Base-by-base conservation (phyloP, 1,140 invertebrate species). In the Watersipora subatra region DNA sequence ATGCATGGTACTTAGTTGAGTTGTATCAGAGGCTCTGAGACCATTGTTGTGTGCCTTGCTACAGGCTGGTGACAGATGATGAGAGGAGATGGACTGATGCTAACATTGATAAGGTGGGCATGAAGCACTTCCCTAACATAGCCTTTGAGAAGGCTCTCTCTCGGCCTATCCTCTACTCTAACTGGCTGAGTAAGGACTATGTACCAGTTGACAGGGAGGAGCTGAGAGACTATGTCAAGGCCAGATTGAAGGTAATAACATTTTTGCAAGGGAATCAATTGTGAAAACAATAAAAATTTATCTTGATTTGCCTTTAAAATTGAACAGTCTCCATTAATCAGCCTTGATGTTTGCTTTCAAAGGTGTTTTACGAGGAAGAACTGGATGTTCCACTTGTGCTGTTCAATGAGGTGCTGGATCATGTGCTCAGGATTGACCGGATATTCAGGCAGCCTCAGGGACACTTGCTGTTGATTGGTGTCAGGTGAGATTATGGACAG, bases 321-420 rank as follows among this genome's bases (percentile, higher is more conserved):
- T 55, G 46, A 55, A 15, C n/a, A n/a, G 46, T 15, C 46, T 55
- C n/a, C 46, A 55, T 15, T 55, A 15, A 55, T 15, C 46, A 15
- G 46, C n/a, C 46, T n/a, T n/a, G n/a, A n/a, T n/a, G n/a, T n/a
- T n/a, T n/a, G n/a, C n/a, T n/a, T n/a, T 64, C 71, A 1, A 72
- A 88, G 86, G 89, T 95, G n/a, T 99, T 99, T 82, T 99, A 99
- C 75, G 97, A 99, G 82, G 97, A 99, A 84, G 96, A 99, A 78
- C 79, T 99, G 29, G 97, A 99, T 81, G 96, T 99, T 2, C 94
- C 91, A 0, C 82, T 99, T 1, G 97, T 99, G 28, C 82, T 99
- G 1, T 99, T 99, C 80, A 94, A 99, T 79, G 95, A 99, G 83
- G 95, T 99, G 34, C 79, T 99, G 12, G 97, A 99, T 75, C 97